Evolutionary conservation across 1,140 invertebrate species (phyloP).

Genomic region (Brachionus manjavacas): DNA sequence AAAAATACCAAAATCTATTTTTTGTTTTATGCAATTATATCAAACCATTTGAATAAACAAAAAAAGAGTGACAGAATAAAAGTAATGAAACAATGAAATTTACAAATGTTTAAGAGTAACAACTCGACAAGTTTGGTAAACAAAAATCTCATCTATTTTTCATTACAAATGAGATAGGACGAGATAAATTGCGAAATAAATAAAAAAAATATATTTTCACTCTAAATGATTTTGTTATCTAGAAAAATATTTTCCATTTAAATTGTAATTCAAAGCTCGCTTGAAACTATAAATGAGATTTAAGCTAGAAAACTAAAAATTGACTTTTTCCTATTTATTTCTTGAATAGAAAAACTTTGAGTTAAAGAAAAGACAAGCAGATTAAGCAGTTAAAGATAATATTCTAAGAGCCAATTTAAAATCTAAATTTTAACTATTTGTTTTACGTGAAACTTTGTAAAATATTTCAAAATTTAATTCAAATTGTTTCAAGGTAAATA

Average conservation of each 20-base stretch:
- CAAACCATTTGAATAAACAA: not conserved
- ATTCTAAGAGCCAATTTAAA: not conserved
- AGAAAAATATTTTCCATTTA: not conserved
- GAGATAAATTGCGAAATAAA: not conserved
- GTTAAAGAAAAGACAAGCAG: not conserved
- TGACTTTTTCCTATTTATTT: not conserved
- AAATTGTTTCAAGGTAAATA: no score
- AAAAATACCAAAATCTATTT: not conserved
- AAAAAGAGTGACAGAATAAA: not conserved
- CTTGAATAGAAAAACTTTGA: not conserved
- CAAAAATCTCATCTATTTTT: not conserved
- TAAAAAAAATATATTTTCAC: not conserved
- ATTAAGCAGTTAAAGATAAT: not conserved
- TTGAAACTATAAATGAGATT: not conserved
- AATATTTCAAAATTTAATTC: not conserved
- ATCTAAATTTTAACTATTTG: not conserved
- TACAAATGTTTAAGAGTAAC: not conserved
- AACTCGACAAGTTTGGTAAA: not conserved
- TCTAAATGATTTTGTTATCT: not conserved
- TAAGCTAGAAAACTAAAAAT: not conserved
- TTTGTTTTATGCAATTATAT: not conserved
- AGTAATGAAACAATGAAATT: not conserved
- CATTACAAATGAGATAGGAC: not conserved
- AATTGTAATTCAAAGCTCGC: not conserved
- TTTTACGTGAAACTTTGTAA: not conserved